phyloP scores from a whole-genome alignment of 2,888 invertebrate species.

The Notocelia uddmanniana region DNA sequence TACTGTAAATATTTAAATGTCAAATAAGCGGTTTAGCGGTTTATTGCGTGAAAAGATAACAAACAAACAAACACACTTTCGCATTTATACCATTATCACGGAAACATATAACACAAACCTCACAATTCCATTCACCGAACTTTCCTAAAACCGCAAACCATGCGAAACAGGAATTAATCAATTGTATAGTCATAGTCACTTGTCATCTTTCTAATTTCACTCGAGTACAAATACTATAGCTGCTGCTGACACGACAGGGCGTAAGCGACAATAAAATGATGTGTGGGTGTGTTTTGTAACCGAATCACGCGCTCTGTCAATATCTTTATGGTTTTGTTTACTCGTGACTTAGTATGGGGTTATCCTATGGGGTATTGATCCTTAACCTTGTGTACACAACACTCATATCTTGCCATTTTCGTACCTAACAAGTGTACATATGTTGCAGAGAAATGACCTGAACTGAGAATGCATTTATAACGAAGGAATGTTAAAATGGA shows the following conservation, averaged over 20 bases:
- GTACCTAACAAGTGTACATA: too few species aligned
- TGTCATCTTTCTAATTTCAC: background rate
- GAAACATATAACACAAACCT: conserved; percentile 2
- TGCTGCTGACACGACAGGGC: too few species aligned
- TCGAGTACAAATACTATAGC: too few species aligned
- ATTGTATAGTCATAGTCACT: background rate
- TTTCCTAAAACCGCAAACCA: conserved; percentile 29
- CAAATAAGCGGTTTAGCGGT: background rate
- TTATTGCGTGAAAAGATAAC: background rate
- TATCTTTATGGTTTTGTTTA: conserved; percentile 34
- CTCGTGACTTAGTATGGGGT: background rate
- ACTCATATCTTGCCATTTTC: too few species aligned
- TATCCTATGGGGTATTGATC: too few species aligned
- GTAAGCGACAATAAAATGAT: too few species aligned
- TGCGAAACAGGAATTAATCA: background rate
- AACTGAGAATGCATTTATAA: too few species aligned
- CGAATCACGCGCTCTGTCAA: conserved; percentile 28
- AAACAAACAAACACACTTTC: background rate
- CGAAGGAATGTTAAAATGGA: too few species aligned
- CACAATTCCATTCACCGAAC: conserved; percentile 20
- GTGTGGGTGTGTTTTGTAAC: conserved; percentile 7
- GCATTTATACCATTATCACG: background rate
- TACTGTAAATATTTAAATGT: too few species aligned
- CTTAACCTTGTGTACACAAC: too few species aligned
- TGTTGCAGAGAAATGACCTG: too few species aligned